A percentile compares a stretch with the other conserved stretches of the same genome.
Conservation (phyloP, 2,888 invertebrate genomes). For the Agrotis exclamationis region DNA sequence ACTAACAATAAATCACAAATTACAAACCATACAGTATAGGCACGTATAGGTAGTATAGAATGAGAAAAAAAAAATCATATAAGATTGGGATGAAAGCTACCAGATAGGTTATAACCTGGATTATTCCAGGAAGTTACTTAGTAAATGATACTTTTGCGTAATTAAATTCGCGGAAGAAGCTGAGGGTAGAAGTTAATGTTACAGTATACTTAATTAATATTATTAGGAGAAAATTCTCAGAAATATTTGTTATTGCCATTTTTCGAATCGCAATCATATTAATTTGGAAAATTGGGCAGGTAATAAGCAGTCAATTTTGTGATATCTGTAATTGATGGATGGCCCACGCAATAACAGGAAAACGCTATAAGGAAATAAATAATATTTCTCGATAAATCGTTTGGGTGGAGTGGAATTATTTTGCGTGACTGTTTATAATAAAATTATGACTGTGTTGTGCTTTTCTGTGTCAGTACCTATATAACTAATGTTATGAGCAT, state of each 20-base stretch:
- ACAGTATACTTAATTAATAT: too few relatives aligned
- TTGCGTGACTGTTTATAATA: neutral
- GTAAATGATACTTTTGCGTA: too few relatives aligned
- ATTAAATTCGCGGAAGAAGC: too few relatives aligned
- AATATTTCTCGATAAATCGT: conserved; percentile 52
- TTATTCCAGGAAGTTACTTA: too few relatives aligned
- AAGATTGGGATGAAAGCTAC: too few relatives aligned
- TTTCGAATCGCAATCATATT: neutral
- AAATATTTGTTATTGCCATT: neutral
- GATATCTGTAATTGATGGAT: conserved; percentile 63
- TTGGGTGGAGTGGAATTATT: neutral
- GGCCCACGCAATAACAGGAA: conserved; percentile 55
- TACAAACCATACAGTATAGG: too few relatives aligned
- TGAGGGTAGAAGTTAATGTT: too few relatives aligned
- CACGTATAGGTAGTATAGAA: too few relatives aligned
- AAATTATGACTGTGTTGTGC: too few relatives aligned
- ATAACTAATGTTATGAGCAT: neutral
- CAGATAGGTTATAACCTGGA: too few relatives aligned
- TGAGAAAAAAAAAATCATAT: too few relatives aligned
- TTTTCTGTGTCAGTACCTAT: neutral
- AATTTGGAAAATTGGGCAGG: neutral
- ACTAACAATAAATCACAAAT: too few relatives aligned
- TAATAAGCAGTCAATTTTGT: conserved; percentile 2
- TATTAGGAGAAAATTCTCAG: neutral
- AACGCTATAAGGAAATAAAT: conserved; percentile 68